Evolutionary conservation across 2,113 vertebrate species (phyloP), one percentile per base, ranked within the genome.

Genomic region (Eulemur macaco): DNA sequence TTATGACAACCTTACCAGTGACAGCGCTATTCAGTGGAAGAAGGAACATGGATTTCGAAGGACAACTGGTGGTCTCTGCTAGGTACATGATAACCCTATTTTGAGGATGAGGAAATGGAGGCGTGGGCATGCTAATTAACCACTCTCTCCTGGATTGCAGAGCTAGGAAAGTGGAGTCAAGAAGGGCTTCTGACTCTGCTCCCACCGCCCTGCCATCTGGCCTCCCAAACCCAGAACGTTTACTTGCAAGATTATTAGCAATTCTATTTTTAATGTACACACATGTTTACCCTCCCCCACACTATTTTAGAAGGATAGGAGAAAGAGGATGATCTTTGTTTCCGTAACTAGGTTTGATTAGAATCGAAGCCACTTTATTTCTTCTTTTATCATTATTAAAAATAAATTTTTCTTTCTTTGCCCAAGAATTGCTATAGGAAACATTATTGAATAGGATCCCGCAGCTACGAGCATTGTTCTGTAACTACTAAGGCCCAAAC

Each of bases 401-500:
- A 97, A 97, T 89, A 95, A 82, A 73, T 73, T 80, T 92, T 91
- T 85, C 94, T 92, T 74, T 90, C 97, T 96, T 89, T 96, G 97
- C 91, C 95, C 27, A 2, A 25, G 74, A 93, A 47, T 69, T 84
- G 93, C 66, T 73, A 47, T 37, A 86, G 88, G 85, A 84, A 91
- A 74, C 31, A 12, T 74, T 37, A 66, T 52, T 52, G 96, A 96
- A 83, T 23, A 69, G 93, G 83, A 45, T 84, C 76, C 69, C 25
- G 66, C 97, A 94, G 95, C 96, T 95, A 92, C 73, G 97, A 89
- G 96, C 98, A 96, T 98, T 98, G 97, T 98, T 98, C 98, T 97
- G 91, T 96, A 98, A 98, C 98, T 91, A 94, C 95, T 96, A 97
- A 97, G 98, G 98, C 96, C 96, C 93, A 95, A 97, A 97, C 86